Percentiles rank a stretch among this genome's conserved stretches.
Conservation (phyloP, 2,888 invertebrate species). For the Lepidocyrtoides sp. region DNA sequence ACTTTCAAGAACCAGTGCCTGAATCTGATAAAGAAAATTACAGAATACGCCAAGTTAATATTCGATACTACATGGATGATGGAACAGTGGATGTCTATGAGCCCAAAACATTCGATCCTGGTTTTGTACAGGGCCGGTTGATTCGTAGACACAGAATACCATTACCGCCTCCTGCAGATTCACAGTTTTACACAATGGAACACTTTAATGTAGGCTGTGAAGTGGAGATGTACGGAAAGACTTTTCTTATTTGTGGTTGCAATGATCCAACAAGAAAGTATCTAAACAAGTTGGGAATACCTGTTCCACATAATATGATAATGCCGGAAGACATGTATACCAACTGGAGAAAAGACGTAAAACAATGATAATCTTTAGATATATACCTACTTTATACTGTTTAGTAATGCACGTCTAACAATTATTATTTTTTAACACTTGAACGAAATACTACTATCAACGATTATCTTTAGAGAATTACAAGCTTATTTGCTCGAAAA, state of each 20-base stretch:
- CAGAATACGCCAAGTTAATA: conserved; percentile 93
- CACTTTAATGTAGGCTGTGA: conserved; percentile 95
- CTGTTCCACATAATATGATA: conserved; percentile 91
- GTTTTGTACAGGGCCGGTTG: conserved; percentile 90
- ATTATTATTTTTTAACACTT: too few species aligned
- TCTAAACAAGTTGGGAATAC: conserved; percentile 93
- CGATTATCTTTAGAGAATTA: conserved; percentile 56
- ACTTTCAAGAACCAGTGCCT: conserved; percentile 93
- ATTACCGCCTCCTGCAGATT: conserved; percentile 91
- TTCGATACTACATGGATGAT: conserved; percentile 96
- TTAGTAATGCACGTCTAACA: too few species aligned
- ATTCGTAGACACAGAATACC: conserved; percentile 94
- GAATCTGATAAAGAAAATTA: conserved; percentile 91
- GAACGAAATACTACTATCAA: too few species aligned
- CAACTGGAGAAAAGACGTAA: too few species aligned
- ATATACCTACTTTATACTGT: too few species aligned
- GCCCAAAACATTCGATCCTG: conserved; percentile 94
- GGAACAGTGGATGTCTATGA: conserved; percentile 96
- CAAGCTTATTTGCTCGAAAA: conserved; percentile 80
- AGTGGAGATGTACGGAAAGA: conserved; percentile 93
- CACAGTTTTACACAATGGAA: conserved; percentile 93
- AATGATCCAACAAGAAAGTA: conserved; percentile 95
- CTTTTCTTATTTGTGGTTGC: conserved; percentile 94
- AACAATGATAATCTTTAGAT: not conserved
- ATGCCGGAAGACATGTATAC: conserved; percentile 87